Base-by-base conservation (phyloP, 2,113 vertebrate genomes). In the Stegastes partitus region DNA sequence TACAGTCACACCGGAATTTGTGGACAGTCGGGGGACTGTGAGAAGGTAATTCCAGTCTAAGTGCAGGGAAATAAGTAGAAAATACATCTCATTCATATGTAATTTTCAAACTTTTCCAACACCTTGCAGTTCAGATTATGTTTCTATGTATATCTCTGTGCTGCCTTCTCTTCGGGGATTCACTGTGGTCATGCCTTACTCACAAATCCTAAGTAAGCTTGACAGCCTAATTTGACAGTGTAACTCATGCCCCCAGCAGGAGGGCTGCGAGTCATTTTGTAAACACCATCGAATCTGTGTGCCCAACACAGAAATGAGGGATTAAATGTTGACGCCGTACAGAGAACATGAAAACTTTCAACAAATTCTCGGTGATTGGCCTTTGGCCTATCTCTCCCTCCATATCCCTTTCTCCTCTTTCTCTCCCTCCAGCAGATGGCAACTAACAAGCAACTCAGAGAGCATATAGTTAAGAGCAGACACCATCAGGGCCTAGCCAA, bases 381-480 rank as follows among this genome's bases (percentile, higher is more conserved):
- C 84, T 84, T 74, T 82, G 77, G 67, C 78, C 78, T 65, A 11
- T 73, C 63, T 76, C 62, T 16, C 3, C 59, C 61, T 87, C 50
- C 26, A 50, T 56, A 55, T 87, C 65, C 54, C 3, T 68, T 61
- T 50, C 22, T 72, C 15, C 19, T 65, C 34, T 64, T 49, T 63
- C 65, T 64, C 47, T 67, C 45, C 58, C 53, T 83, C 11, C 56
- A 79, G 82, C 86, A 74, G 83, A 75, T 77, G 74, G 44, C 70
- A 50, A 50, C 85, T 92, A 93, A 93, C 88, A 88, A 93, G 90
- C 56, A 73, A 45, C 76, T 77, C 37, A 25, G 69, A 72, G 53
- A 74, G 65, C 77, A 47, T 67, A 77, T 74, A 75, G 77, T 81
- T 59, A 76, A 76, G 61, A 74, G 51, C 54, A 73, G 79, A 71